A percentile compares a stretch with the other conserved stretches of the same genome.
phyloP scores from a whole-genome alignment of 1,140 invertebrate species.

The Phthorimaea operculella region DNA sequence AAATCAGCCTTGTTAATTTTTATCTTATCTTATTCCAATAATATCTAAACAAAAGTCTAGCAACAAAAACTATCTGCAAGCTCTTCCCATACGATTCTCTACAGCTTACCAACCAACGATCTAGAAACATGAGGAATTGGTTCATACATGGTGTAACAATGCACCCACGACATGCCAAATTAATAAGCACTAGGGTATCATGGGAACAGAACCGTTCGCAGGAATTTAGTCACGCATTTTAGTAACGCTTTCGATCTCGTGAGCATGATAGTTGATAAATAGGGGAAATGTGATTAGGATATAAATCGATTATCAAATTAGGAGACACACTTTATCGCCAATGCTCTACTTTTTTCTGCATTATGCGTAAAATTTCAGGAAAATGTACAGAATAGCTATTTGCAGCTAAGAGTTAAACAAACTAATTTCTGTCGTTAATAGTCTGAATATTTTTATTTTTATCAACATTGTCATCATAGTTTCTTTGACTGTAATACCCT shows the following conservation, averaged over 20 bases:
- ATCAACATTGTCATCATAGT: no score
- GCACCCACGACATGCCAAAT: slow-evolving; percentile 15
- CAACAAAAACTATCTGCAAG: neutral
- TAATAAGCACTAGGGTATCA: slow-evolving; percentile 10
- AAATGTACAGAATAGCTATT: no score
- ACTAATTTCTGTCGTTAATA: no score
- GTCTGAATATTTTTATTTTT: no score
- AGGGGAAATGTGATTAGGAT: neutral
- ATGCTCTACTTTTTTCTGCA: no score
- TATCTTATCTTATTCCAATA: no score
- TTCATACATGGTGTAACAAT: neutral
- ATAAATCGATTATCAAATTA: no score
- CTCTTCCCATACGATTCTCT: neutral
- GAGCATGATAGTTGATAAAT: neutral
- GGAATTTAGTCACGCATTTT: slow-evolving; percentile 14
- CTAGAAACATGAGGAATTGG: neutral
- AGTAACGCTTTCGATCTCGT: slow-evolving; percentile 20
- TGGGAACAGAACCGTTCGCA: slow-evolving; percentile 54
- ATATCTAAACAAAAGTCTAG: neutral
- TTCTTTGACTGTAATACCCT: no score
- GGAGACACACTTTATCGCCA: no score
- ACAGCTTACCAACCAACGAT: neutral
- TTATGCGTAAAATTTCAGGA: no score
- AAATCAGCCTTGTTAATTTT: no score
- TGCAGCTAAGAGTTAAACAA: no score